Conservation (phyloP, 2,888 invertebrate species). For the Drosophila meridionalis region DNA sequence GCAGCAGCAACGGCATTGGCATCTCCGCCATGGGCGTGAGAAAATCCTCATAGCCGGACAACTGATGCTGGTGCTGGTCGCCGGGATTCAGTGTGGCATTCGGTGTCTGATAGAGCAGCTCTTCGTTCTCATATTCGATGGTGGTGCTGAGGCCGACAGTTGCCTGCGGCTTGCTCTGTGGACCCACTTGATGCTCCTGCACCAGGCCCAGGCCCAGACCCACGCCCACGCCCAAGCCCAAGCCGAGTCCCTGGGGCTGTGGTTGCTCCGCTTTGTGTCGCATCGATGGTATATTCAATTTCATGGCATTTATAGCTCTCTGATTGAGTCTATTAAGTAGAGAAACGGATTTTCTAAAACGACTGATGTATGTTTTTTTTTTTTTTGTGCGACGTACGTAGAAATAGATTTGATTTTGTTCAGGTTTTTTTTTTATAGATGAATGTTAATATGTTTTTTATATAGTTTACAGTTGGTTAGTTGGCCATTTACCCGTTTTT, state of each 20-base stretch:
- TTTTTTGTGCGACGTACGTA: conserved; percentile 53
- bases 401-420: conserved; percentile 37
- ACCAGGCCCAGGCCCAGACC: conserved; percentile 36
- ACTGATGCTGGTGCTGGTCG: conserved; percentile 56
- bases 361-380: conserved; percentile 60
- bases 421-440: conserved; percentile 14
- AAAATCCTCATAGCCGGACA: conserved; percentile 77
- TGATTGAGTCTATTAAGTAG: conserved; percentile 85
- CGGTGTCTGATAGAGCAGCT: conserved; percentile 83
- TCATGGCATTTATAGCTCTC: conserved; percentile 84
- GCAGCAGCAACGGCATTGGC: conserved; percentile 59
- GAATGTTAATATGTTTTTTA: conserved; percentile 43
- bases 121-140: conserved; percentile 74
- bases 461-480: conserved; percentile 53
- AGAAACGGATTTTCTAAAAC: conserved; percentile 85
- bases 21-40: conserved; percentile 83
- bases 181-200: conserved; percentile 28
- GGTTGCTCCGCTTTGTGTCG: conserved; percentile 48
- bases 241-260: conserved; percentile 16
- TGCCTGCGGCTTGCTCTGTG: conserved; percentile 22
- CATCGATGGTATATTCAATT: conserved; percentile 83
- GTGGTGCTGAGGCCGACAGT: conserved; percentile 51
- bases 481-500: conserved; percentile 71
- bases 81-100: conserved; percentile 81
- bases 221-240: conserved; percentile 33